phyloP scores from a whole-genome alignment of 2,797 vertebrate genomes.

The Spatula clypeata region DNA sequence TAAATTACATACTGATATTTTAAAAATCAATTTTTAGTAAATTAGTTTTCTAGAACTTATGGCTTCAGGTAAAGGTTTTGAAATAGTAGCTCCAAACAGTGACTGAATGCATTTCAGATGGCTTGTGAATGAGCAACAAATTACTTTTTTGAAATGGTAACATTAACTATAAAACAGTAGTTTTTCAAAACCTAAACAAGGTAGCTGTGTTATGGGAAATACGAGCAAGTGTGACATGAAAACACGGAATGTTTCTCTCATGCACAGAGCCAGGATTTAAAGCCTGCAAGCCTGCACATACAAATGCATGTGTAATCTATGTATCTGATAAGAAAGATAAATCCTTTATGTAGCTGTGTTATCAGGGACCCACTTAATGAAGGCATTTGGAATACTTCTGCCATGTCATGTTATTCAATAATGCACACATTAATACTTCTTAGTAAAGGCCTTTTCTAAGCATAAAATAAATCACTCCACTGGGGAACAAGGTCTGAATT shows the following conservation, averaged over 20 bases:
- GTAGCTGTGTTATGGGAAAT: neutral
- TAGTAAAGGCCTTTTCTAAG: conserved; percentile 15
- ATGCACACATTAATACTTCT: neutral
- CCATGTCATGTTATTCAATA: neutral
- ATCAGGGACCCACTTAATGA: neutral
- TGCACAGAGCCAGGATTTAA: neutral
- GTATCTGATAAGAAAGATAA: neutral
- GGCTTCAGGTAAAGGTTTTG: neutral
- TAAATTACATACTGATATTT: neutral
- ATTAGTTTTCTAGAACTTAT: neutral
- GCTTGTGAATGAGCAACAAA: neutral
- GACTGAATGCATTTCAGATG: neutral
- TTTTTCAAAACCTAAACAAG: neutral
- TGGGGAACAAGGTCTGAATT: neutral
- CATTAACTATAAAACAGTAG: neutral
- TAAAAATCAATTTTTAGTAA: neutral
- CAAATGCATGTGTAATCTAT: neutral
- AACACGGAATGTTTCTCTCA: neutral
- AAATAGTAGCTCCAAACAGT: neutral
- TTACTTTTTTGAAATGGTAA: neutral
- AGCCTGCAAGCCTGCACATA: neutral
- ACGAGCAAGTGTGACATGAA: neutral
- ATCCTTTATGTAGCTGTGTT: neutral
- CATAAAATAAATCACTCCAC: neutral
- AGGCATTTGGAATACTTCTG: conserved; percentile 5